These are phyloP conservation scores for Salpingus planirostris DNA, from an alignment of 2,888 invertebrate species.

Conservation along the genomic window DNA sequence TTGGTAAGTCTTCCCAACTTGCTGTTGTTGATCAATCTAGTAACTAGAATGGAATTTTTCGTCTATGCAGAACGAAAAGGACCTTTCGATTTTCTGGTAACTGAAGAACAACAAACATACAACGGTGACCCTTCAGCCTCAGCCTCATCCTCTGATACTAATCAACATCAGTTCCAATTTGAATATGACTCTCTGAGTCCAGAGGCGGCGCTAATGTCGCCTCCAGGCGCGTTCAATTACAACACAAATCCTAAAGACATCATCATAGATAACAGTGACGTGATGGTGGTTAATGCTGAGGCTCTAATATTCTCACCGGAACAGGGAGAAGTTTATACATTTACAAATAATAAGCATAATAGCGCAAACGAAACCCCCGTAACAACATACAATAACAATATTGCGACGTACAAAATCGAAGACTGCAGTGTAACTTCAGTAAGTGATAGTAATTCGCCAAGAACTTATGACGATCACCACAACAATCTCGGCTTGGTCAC, in stretches of 20 bases:
- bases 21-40: conserved; percentile 1
- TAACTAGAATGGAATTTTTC: too few species aligned
- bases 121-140: neutral
- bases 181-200: conserved; percentile 15
- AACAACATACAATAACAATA: too few species aligned
- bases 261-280: conserved; percentile 9
- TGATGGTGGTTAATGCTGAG: conserved; percentile 7
- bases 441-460: too few species aligned
- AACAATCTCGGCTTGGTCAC: conserved; percentile 10
- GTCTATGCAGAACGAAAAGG: conserved; percentile 21
- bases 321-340: conserved; percentile 12
- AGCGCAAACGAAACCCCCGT: conserved; percentile 15
- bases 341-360: too few species aligned
- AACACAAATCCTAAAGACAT: conserved; percentile 3
- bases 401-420: too few species aligned
- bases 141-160: conserved; percentile 4
- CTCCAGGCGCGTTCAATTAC: conserved; percentile 6
- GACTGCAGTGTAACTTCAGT: too few species aligned
- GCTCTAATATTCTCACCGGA: conserved; percentile 11
- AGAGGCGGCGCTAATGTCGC: too few species aligned
- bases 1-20: conserved; percentile 33
- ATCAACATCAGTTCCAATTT: conserved; percentile 14
- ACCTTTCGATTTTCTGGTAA: conserved; percentile 18
- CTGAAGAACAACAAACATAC: conserved; percentile 7
- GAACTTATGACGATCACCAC: too few species aligned